Conservation (phyloP, 2,888 invertebrate genomes). For the Apamea crenata region DNA sequence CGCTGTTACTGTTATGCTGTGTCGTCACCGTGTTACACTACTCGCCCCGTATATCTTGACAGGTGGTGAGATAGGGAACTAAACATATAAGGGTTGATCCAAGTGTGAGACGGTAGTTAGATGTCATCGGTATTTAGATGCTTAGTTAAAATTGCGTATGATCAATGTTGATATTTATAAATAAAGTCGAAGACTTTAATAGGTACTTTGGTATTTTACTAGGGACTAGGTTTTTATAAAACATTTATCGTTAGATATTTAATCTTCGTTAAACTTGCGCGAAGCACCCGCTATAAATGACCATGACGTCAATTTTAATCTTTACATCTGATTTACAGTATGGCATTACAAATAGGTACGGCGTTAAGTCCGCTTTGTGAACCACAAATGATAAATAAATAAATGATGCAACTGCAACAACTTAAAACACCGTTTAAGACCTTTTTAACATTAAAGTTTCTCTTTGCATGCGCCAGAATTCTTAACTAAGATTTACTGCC, state of each 20-base stretch:
- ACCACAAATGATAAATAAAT: background rate
- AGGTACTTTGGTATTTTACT: background rate
- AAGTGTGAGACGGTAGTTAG: background rate
- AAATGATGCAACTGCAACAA: background rate
- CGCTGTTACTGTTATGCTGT: constrained; percentile 24
- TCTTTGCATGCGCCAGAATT: background rate
- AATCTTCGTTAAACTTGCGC: background rate
- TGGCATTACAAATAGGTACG: background rate
- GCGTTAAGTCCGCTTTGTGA: background rate
- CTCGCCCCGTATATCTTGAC: background rate
- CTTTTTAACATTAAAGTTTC: background rate
- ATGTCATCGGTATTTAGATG: background rate
- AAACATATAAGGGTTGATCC: background rate
- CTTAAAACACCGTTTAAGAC: background rate
- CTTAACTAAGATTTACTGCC: background rate
- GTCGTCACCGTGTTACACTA: constrained; percentile 21
- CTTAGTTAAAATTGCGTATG: background rate
- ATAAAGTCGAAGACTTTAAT: background rate
- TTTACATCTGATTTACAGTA: background rate
- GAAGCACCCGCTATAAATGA: background rate
- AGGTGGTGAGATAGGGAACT: background rate
- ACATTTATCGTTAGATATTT: background rate
- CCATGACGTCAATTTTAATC: background rate
- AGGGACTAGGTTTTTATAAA: background rate
- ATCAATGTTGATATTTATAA: background rate